A percentile compares a stretch with the other conserved stretches of the same genome.
Evolutionary conservation across 2,888 invertebrate species (phyloP).

Genomic region (Aphrophora alni): DNA sequence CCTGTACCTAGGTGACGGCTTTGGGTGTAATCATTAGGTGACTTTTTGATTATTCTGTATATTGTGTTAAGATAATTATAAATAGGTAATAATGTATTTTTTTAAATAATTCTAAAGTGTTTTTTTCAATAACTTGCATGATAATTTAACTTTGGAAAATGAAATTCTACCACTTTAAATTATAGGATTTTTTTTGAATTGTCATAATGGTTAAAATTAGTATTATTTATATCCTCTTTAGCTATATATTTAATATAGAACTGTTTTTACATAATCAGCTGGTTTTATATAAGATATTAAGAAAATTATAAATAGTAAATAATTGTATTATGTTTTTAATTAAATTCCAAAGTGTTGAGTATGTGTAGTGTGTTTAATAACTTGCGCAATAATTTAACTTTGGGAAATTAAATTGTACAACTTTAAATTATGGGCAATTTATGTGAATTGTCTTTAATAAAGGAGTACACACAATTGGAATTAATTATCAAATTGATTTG

Average conservation of each 20-base stretch:
- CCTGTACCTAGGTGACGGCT: no score
- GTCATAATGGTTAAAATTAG: no score
- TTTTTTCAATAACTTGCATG: conserved; percentile 14
- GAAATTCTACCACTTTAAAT: not conserved
- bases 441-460: not conserved
- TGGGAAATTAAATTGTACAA: not conserved
- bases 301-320: no score
- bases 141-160: conserved; percentile 37
- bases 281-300: no score
- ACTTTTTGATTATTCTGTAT: no score
- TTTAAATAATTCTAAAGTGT: conserved; percentile 23
- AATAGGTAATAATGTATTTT: no score
- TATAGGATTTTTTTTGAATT: not conserved
- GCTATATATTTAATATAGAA: no score
- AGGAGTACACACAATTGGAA: not conserved
- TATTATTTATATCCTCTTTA: no score
- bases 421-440: not conserved
- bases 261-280: no score
- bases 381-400: conserved; percentile 1
- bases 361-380: not conserved
- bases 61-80: no score
- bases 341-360: not conserved
- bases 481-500: not conserved
- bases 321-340: no score
- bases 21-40: no score